phyloP scores from a whole-genome alignment of 2,888 invertebrate genomes.

The Xestia c-nigrum region DNA sequence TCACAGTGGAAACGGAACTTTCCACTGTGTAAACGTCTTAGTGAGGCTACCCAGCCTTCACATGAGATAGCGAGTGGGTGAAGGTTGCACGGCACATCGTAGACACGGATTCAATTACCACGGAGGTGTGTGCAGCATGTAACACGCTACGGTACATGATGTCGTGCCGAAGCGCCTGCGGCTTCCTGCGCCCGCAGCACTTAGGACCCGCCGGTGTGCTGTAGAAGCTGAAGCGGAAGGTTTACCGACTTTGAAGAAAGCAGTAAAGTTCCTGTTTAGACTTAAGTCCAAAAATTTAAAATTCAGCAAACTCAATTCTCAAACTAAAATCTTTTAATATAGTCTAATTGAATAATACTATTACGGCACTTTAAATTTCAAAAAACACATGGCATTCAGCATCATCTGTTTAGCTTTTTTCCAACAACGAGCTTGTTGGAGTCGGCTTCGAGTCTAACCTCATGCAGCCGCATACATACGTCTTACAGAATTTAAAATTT shows the following conservation, averaged over 20 bases:
- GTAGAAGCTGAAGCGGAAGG: constrained; percentile 58
- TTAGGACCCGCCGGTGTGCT: constrained; percentile 71
- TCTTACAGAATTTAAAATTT: too few species aligned
- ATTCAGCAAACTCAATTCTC: too few species aligned
- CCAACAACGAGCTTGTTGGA: too few species aligned
- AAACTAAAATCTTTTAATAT: too few species aligned
- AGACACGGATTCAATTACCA: constrained; percentile 85
- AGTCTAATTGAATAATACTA: too few species aligned
- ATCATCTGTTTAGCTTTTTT: too few species aligned
- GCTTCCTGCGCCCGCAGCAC: constrained; percentile 84
- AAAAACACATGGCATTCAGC: too few species aligned
- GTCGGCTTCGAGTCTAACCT: too few species aligned
- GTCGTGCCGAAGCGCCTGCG: constrained; percentile 80
- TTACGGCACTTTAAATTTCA: too few species aligned
- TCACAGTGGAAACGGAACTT: not conserved
- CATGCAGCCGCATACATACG: too few species aligned
- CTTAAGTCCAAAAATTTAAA: not conserved
- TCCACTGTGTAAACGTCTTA: not conserved
- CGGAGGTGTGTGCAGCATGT: constrained; percentile 81
- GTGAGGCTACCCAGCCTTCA: constrained; percentile 26
- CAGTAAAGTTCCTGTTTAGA: not conserved
- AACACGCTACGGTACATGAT: constrained; percentile 77
- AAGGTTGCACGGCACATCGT: constrained; percentile 73
- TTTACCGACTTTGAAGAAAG: not conserved
- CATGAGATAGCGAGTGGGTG: constrained; percentile 59